Conservation (phyloP, 2,888 invertebrate genomes). For the Acrobasis suavella region DNA sequence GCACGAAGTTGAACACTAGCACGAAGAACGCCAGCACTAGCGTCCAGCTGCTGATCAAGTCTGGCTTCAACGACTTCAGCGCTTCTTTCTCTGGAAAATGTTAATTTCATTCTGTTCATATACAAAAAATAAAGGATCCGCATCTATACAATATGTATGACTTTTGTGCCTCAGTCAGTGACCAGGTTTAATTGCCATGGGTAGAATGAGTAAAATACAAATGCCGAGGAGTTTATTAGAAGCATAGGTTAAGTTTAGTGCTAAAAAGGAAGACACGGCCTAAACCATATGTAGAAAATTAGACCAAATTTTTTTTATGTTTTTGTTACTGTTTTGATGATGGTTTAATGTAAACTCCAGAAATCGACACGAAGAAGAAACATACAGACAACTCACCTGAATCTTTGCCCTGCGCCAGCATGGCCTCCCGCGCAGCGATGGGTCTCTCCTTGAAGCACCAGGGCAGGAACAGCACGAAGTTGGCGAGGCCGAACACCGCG, state of each 20-base stretch:
- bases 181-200: too few relatives aligned
- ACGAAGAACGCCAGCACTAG: slow-evolving; percentile 91
- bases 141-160: too few relatives aligned
- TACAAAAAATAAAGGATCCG: too few relatives aligned
- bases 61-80: slow-evolving; percentile 86
- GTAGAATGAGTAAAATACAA: too few relatives aligned
- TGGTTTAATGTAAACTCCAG: too few relatives aligned
- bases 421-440: slow-evolving; percentile 90
- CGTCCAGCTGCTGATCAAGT: slow-evolving; percentile 89
- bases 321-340: too few relatives aligned
- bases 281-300: too few relatives aligned
- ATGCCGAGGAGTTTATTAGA: too few relatives aligned
- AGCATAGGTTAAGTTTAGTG: too few relatives aligned
- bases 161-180: too few relatives aligned
- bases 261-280: too few relatives aligned
- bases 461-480: slow-evolving; percentile 89
- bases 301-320: too few relatives aligned
- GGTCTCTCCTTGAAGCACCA: slow-evolving; percentile 88
- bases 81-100: slow-evolving; percentile 85
- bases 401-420: slow-evolving; percentile 86
- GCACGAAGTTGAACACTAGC: slow-evolving; percentile 93
- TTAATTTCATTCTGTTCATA: background rate
- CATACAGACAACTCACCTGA: slow-evolving; percentile 64
- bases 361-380: background rate
- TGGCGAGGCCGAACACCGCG: slow-evolving; percentile 87